Evolutionary conservation across 1,140 invertebrate genomes (phyloP).

Genomic region (Ceratoteleas bidentatus): DNA sequence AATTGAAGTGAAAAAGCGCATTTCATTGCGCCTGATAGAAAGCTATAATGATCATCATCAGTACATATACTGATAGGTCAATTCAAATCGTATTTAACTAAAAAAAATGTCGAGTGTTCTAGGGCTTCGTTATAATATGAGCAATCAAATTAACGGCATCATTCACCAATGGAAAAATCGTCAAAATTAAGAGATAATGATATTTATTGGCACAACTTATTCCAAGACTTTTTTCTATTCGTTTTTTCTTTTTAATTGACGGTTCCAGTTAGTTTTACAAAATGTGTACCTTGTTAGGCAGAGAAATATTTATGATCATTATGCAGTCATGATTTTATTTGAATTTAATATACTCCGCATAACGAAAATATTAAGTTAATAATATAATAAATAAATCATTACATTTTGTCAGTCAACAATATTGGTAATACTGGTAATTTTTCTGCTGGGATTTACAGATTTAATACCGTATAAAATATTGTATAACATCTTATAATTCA

Average conservation of each 20-base stretch:
- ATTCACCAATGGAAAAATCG: constrained; percentile 55
- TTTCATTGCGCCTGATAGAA: constrained; percentile 30
- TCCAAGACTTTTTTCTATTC: constrained; percentile 14
- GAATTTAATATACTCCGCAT: background rate
- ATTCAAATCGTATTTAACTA: constrained; percentile 71
- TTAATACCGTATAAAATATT: too few relatives aligned
- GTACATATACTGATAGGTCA: constrained; percentile 60
- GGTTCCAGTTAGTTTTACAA: constrained; percentile 39
- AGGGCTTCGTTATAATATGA: constrained; percentile 64
- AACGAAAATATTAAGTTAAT: too few relatives aligned
- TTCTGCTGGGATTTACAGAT: too few relatives aligned
- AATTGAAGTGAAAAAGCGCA: constrained; percentile 32
- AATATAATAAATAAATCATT: too few relatives aligned
- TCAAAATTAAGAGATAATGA: constrained; percentile 78
- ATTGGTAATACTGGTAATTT: too few relatives aligned
- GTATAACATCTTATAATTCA: too few relatives aligned
- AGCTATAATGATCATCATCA: constrained; percentile 71
- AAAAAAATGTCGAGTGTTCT: constrained; percentile 61
- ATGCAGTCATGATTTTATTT: background rate
- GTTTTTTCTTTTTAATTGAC: constrained; percentile 3
- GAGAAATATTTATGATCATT: constrained; percentile 17
- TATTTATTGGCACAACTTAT: constrained; percentile 67
- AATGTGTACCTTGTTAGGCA: constrained; percentile 66
- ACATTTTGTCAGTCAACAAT: too few relatives aligned
- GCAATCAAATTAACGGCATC: constrained; percentile 69